Conservation (phyloP, 1,140 invertebrate species). For the Paraescarpia echinospica region DNA sequence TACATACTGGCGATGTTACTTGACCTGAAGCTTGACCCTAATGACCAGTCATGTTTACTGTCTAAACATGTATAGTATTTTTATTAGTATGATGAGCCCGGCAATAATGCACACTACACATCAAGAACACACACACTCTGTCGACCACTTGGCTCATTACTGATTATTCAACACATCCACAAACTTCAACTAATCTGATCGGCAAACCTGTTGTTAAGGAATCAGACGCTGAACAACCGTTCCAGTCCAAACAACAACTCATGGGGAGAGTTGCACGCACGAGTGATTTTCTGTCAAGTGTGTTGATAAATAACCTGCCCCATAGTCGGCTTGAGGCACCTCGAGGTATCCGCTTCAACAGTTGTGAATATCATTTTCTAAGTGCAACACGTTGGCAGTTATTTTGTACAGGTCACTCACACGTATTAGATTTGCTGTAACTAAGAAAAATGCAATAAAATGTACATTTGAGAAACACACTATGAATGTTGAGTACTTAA, state of each 20-base stretch:
- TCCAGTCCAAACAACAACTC: not conserved
- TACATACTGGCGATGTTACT: too few species aligned
- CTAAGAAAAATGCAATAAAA: too few species aligned
- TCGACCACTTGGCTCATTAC: not conserved
- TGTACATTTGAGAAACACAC: too few species aligned
- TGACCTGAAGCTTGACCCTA: too few species aligned
- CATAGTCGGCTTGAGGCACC: not conserved
- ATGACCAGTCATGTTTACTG: too few species aligned
- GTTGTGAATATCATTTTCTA: not conserved
- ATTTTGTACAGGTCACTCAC: not conserved
- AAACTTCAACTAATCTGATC: not conserved
- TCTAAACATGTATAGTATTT: too few species aligned
- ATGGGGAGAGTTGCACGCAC: not conserved
- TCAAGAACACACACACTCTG: not conserved
- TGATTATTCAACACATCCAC: not conserved
- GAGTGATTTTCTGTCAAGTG: not conserved
- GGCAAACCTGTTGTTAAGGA: not conserved
- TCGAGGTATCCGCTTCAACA: not conserved
- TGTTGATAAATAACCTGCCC: not conserved
- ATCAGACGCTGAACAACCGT: not conserved
- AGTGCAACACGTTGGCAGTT: not conserved
- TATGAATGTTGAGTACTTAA: too few species aligned
- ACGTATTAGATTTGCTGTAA: too few species aligned
- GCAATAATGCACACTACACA: not conserved
- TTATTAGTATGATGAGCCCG: too few species aligned